Evolutionary conservation across 2,888 invertebrate genomes (phyloP).

Genomic region (Diadromus collaris): DNA sequence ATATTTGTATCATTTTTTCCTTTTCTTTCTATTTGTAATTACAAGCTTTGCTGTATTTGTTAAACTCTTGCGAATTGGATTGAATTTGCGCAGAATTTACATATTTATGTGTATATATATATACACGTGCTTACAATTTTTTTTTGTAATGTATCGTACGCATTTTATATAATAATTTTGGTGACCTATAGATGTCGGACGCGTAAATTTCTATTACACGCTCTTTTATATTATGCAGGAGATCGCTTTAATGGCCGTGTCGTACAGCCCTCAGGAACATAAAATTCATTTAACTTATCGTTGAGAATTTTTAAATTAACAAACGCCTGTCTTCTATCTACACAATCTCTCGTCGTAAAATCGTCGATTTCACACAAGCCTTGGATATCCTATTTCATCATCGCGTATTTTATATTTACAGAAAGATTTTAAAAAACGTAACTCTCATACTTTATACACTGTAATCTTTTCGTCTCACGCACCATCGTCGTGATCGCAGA

Average conservation of each 20-base stretch:
- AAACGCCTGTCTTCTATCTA: constrained; percentile 64
- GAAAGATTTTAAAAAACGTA: constrained; percentile 59
- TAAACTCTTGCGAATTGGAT: constrained; percentile 1
- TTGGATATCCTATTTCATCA: constrained; percentile 8
- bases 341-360: constrained; percentile 49
- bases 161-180: constrained; percentile 22
- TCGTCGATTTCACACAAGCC: constrained; percentile 15
- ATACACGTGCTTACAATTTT: constrained; percentile 26
- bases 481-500: constrained; percentile 64
- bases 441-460: constrained; percentile 36
- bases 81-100: constrained; percentile 28
- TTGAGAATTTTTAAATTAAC: constrained; percentile 65
- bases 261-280: constrained; percentile 77
- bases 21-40: constrained; percentile 33
- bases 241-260: constrained; percentile 75
- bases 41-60: constrained; percentile 31
- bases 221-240: constrained; percentile 71
- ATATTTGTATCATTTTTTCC: constrained; percentile 41
- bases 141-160: constrained; percentile 19
- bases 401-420: constrained; percentile 69
- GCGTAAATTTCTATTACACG: constrained; percentile 23
- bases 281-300: constrained; percentile 71
- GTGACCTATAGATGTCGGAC: constrained; percentile 36
- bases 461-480: constrained; percentile 46
- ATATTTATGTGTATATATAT: constrained; percentile 18